Conservation (phyloP, 2,888 invertebrate genomes). For the Ectemnius lituratus region DNA sequence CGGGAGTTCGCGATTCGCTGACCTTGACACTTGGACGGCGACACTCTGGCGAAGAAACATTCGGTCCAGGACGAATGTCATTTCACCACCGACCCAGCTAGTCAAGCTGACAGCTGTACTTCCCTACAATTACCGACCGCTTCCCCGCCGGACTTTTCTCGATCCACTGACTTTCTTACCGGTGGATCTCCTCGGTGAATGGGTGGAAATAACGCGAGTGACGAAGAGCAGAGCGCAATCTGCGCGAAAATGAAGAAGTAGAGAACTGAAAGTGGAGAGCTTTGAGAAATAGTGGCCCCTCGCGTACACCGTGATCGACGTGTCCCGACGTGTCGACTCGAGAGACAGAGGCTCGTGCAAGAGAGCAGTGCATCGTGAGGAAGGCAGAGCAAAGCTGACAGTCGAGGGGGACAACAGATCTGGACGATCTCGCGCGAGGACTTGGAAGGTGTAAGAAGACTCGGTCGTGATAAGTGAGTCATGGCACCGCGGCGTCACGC, state of each 20-base stretch:
- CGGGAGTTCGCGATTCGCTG: constrained; percentile 27
- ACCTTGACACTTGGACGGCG: constrained; percentile 55
- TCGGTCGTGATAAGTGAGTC: neutral
- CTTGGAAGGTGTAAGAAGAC: neutral
- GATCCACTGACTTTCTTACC: neutral
- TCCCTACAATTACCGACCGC: neutral
- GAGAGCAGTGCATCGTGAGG: neutral
- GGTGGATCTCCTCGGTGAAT: neutral
- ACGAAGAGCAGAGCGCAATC: constrained; percentile 30
- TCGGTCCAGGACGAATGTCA: neutral
- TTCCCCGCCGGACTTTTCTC: neutral
- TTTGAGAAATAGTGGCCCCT: neutral
- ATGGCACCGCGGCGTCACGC: constrained; percentile 76
- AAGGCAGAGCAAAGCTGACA: neutral
- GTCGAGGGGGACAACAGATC: neutral
- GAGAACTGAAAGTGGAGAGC: neutral
- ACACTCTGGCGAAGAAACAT: constrained; percentile 7
- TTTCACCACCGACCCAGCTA: too few species aligned
- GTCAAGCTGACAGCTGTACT: neutral
- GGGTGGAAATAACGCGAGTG: constrained; percentile 40
- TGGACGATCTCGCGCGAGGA: constrained; percentile 1
- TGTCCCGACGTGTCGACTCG: neutral
- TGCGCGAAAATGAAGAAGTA: constrained; percentile 46
- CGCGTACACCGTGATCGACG: constrained; percentile 4
- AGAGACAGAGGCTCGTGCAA: neutral